Evolutionary conservation across 2,888 invertebrate genomes (phyloP).

Genomic region (Molanna angustata): DNA sequence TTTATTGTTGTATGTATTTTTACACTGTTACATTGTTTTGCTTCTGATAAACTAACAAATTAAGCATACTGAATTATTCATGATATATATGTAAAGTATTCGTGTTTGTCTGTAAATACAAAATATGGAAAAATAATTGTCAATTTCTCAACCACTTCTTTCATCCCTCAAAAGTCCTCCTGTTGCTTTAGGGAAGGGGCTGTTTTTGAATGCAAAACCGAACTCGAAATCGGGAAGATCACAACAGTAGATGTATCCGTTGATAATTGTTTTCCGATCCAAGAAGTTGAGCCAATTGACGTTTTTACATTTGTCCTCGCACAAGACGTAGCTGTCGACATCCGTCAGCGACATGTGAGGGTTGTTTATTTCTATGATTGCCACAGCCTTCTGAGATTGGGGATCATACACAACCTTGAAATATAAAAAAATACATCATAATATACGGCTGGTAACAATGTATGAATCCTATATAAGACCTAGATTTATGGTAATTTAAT

Average conservation of each 20-base stretch:
- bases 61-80: too few relatives aligned
- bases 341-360: constrained; percentile 25
- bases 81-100: too few relatives aligned
- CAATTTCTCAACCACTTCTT: constrained; percentile 20
- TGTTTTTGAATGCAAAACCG: constrained; percentile 29
- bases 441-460: not conserved
- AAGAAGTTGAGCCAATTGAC: constrained; percentile 33
- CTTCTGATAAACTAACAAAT: too few relatives aligned
- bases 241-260: constrained; percentile 33
- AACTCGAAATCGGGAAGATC: constrained; percentile 32
- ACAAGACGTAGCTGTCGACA: constrained; percentile 28
- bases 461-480: not conserved
- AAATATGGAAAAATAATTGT: too few relatives aligned
- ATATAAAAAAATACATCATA: not conserved
- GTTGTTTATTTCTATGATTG: constrained; percentile 32
- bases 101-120: too few relatives aligned
- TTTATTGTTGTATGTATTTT: too few relatives aligned
- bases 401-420: constrained; percentile 31
- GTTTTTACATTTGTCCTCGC: constrained; percentile 32
- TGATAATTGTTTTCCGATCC: constrained; percentile 28
- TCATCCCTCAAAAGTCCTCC: constrained; percentile 31
- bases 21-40: too few relatives aligned
- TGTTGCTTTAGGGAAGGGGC: constrained; percentile 30
- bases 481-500: too few relatives aligned
- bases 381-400: constrained; percentile 30